These are phyloP conservation scores for Gibbula magus DNA, from an alignment of 2,888 invertebrate species.

Conservation along the genomic window DNA sequence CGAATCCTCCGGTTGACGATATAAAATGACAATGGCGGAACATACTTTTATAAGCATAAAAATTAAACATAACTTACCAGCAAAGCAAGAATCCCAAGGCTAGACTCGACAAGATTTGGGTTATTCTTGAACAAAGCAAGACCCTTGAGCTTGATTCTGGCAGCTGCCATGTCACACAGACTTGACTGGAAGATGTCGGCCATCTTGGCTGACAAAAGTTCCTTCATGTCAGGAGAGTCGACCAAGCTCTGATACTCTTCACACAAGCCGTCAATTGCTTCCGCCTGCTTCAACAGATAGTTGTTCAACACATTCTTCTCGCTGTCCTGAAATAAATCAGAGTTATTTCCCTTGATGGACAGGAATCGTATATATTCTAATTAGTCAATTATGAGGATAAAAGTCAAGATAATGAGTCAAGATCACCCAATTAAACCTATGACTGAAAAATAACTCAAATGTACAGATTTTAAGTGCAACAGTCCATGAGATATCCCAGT, in stretches of 20 bases:
- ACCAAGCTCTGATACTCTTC: conserved; percentile 9
- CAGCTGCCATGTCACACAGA: not conserved
- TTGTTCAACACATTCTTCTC: not conserved
- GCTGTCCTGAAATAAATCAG: not conserved
- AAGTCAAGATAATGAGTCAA: no score
- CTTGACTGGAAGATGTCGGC: not conserved
- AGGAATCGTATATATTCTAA: no score
- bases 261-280: not conserved
- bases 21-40: no score
- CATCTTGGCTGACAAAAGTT: conserved; percentile 9
- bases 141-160: not conserved
- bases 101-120: not conserved
- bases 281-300: not conserved
- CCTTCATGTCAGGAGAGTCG: conserved; percentile 16
- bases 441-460: no score
- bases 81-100: not conserved
- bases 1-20: not conserved
- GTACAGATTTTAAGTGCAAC: no score
- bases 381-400: no score
- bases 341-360: not conserved
- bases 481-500: no score
- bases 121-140: not conserved
- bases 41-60: not conserved
- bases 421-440: no score
- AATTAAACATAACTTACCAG: not conserved